These are phyloP conservation scores for Sciurus niger DNA, from an alignment of 2,113 vertebrate genomes.

Conservation along the genomic window DNA sequence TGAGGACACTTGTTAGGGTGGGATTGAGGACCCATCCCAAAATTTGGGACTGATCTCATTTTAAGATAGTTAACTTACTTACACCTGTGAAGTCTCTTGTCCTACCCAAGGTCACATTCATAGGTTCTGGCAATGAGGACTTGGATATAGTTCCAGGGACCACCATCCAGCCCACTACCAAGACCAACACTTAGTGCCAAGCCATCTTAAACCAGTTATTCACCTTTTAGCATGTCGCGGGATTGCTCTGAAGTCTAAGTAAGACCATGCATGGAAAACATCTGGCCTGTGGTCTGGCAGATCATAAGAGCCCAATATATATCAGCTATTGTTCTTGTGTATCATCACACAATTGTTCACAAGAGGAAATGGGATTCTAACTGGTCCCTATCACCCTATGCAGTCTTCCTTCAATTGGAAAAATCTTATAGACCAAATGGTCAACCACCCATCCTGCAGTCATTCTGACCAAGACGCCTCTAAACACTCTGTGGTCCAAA, in stretches of 20 bases:
- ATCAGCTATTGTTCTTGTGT: neutral
- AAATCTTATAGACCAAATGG: neutral
- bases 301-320: neutral
- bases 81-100: neutral
- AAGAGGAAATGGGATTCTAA: neutral
- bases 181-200: neutral
- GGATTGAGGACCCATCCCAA: neutral
- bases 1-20: neutral
- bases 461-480: neutral
- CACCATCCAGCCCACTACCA: neutral
- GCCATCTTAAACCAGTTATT: neutral
- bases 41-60: neutral
- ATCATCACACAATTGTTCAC: neutral
- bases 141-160: neutral
- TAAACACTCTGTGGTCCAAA: neutral
- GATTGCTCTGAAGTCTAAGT: neutral
- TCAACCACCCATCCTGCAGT: neutral
- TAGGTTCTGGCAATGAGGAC: neutral
- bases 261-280: neutral
- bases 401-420: neutral
- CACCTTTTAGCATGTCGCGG: neutral
- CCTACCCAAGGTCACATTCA: constrained; percentile 3
- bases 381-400: neutral
- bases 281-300: neutral
- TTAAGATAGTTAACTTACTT: neutral